Evolutionary conservation across 2,113 vertebrate species (phyloP), one percentile per base, ranked within the genome.

Genomic region (Pterocles gutturalis): DNA sequence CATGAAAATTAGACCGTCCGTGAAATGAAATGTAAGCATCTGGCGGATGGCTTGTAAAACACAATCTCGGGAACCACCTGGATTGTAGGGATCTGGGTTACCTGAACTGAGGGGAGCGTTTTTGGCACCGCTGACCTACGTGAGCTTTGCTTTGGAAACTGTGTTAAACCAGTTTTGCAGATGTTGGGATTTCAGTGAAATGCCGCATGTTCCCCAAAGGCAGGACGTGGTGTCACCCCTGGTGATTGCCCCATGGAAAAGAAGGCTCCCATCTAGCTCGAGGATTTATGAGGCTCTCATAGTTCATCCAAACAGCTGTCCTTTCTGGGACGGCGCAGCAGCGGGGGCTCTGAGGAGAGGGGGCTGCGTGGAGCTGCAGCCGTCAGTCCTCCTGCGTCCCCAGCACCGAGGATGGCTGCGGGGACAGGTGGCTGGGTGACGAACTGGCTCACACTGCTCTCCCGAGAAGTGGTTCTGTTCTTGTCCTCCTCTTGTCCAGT

Each of bases 11-110:
- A 94, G 96, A 89, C 91, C 49, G 79, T 77, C 95, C 97, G 73
- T 72, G 43, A 89, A 97, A 73, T 70, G 95, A 92, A 89, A 71
- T 22, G 67, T 70, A 96, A 95, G 89, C 90, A 76, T 90, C 83
- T 96, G 92, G 85, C 95, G 97, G 95, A 83, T 97, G 97, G 85
- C 97, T 97, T 95, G 93, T 97, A 97, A 98, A 98, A 96, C 88
- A 82, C 34, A 94, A 94, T 94, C 92, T 94, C 0, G 70, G 67
- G 72, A 97, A 69, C 92, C 96, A 97, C 96, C 97, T 98, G 98
- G 77, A 36, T 91, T 90, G 93, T 45, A 71, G 91, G 90, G 91
- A 55, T 77, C 61, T 43, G 83, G 29, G 71, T 77, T 92, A 94
- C 76, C 69, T 95, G 95, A 79, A 36, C 72, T 0, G 16, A 48